Percentiles rank a stretch among this genome's conserved stretches.
These are phyloP conservation scores for Plebejus argus DNA, from an alignment of 2,888 invertebrate genomes.

Conservation along the genomic window DNA sequence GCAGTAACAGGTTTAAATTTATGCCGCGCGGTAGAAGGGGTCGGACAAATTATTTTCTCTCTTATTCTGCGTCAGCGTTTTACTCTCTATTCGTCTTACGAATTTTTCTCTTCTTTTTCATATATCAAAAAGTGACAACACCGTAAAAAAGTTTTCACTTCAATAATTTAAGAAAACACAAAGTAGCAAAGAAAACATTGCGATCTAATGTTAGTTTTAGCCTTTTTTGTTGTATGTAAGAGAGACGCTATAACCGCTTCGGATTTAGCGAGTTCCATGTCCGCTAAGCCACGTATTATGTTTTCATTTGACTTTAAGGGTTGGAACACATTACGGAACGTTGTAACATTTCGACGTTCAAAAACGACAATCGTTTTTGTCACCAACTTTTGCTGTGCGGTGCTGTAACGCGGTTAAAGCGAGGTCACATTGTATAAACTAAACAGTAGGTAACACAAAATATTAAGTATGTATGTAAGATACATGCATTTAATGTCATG, in stretches of 20 bases:
- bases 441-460: no score
- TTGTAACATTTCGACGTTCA: no score
- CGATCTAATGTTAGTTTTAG: neutral
- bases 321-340: neutral
- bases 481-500: no score
- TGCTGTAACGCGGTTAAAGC: no score
- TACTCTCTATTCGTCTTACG: no score
- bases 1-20: no score
- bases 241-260: neutral
- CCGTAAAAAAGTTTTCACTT: neutral
- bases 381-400: neutral
- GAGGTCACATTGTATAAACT: no score
- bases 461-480: no score
- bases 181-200: neutral
- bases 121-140: neutral
- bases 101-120: no score
- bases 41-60: no score
- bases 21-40: no score
- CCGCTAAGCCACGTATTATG: neutral
- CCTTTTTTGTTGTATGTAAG: neutral
- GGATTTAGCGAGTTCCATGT: slow-evolving; percentile 3
- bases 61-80: no score
- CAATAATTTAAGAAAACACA: neutral
- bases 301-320: neutral
- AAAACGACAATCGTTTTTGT: neutral